Evolutionary conservation across 2,888 invertebrate genomes (phyloP), one percentile per base, ranked within the genome.

Genomic region (Frankliniella intonsa): DNA sequence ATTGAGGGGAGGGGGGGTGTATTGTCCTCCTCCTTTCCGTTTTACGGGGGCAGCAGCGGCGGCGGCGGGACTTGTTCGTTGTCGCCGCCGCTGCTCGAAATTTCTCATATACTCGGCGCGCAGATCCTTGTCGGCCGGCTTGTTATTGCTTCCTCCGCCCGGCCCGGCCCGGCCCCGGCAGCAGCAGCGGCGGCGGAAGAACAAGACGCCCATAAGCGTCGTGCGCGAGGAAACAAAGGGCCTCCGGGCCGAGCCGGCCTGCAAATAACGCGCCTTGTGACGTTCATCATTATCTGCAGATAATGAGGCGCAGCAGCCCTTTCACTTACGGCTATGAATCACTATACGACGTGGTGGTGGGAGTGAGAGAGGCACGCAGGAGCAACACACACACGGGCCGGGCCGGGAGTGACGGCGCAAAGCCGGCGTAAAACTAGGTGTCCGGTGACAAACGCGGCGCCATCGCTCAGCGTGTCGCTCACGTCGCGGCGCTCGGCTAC

Each of bases 81-180:
- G 38, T 38, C 62, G 9, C 9, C 69, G 22, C n/a, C 8, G 69
- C 22, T 9, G 9, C 69, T 11, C 22, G 7, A 22, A 22, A 69
- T 69, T 69, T 69, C 69, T 69, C 69, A 69, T 69, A 65, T 8
- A 17, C 62, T 7, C 17, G 17, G 11, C 19, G 69, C 19, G 22
- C 22, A 19, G 69, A 69, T 69, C 69, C 22, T 69, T 69, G 69
- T 69, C 69, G 22, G 19, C 7, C 22, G 22, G 22, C 22, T 3
- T 69, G 69, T 69, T 69, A 22, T 69, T 69, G 69, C 69, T 69
- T 69, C 69, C 69, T 69, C 22, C 65, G n/a, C n/a, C n/a, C n/a
- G n/a, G n/a, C n/a, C n/a, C n/a, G n/a, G n/a, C n/a, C n/a, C n/a
- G n/a, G n/a, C n/a, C n/a, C n/a, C n/a, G n/a, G 10, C 55, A 9